A percentile compares a stretch with the other conserved stretches of the same genome.
phyloP scores from a whole-genome alignment of 2,797 vertebrate genomes.

The Mastacembelus armatus region DNA sequence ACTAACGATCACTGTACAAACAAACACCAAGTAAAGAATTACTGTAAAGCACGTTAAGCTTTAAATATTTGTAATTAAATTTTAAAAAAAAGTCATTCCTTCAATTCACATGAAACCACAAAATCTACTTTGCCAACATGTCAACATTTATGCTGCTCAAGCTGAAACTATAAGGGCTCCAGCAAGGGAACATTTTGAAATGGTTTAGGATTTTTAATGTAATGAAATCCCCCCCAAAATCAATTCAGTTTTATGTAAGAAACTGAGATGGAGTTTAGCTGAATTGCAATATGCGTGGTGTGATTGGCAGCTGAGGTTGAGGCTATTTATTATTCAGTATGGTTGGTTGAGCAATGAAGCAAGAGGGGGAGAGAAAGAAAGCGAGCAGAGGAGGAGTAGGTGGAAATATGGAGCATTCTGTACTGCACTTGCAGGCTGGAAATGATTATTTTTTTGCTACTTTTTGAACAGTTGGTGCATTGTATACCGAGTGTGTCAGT shows the following conservation, averaged over 20 bases:
- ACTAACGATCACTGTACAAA: conserved; percentile 18
- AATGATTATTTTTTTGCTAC: conserved; percentile 39
- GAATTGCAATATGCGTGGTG: conserved; percentile 67
- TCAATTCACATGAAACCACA: neutral
- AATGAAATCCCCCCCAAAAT: no score
- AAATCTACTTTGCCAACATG: neutral
- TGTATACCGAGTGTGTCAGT: conserved; percentile 21
- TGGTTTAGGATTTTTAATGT: conserved; percentile 25
- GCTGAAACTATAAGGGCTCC: neutral
- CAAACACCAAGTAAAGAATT: neutral
- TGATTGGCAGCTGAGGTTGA: conserved; percentile 73
- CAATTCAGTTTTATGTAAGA: conserved; percentile 44
- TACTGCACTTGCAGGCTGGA: conserved; percentile 48
- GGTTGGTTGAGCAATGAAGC: conserved; percentile 57
- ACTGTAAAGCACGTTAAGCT: neutral
- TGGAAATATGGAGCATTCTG: conserved; percentile 55
- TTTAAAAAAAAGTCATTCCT: neutral
- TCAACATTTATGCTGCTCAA: neutral
- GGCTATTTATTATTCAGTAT: conserved; percentile 78
- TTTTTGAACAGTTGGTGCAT: conserved; percentile 30
- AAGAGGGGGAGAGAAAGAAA: conserved; percentile 2
- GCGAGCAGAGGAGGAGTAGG: conserved; percentile 65
- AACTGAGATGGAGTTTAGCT: conserved; percentile 55
- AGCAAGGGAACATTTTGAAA: conserved; percentile 18
- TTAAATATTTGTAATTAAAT: neutral